Evolutionary conservation across 2,113 vertebrate species (phyloP).

Genomic region (Ageneiosus marmoratus): DNA sequence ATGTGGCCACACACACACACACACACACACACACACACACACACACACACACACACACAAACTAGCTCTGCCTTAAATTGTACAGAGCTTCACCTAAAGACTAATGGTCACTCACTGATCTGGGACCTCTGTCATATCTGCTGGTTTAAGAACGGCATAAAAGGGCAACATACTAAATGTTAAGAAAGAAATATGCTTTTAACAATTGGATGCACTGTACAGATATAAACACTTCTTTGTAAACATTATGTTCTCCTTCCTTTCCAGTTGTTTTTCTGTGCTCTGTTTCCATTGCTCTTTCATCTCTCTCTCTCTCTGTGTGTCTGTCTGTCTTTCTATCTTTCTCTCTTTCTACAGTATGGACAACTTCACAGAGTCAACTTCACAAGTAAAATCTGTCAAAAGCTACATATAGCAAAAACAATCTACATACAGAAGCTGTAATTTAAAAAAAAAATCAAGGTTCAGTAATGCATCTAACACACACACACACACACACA

Average conservation of each 20-base stretch:
- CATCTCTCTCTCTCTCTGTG: background rate
- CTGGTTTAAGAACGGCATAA: background rate
- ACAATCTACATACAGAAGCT: conserved; percentile 16
- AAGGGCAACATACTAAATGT: background rate
- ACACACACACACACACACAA: conserved; percentile 5
- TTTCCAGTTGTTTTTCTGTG: background rate
- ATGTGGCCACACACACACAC: conserved; percentile 8
- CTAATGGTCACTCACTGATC: background rate
- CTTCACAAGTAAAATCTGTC: conserved; percentile 43
- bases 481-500: conserved; percentile 16
- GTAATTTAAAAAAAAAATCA: too few relatives aligned
- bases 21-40: conserved; percentile 11
- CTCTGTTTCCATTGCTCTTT: background rate
- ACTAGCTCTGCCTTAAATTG: background rate
- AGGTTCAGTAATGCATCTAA: background rate
- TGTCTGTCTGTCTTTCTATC: background rate
- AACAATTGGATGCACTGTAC: background rate
- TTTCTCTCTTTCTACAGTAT: background rate
- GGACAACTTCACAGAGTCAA: conserved; percentile 19
- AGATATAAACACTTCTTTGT: background rate
- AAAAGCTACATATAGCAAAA: conserved; percentile 40
- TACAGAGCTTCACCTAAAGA: background rate
- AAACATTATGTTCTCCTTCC: conserved; percentile 9
- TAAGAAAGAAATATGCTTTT: background rate
- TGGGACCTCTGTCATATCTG: background rate